Percentiles rank a stretch among this genome's conserved stretches.
Evolutionary conservation across 2,888 invertebrate species (phyloP).

Genomic region (Tupiocoris notatus): DNA sequence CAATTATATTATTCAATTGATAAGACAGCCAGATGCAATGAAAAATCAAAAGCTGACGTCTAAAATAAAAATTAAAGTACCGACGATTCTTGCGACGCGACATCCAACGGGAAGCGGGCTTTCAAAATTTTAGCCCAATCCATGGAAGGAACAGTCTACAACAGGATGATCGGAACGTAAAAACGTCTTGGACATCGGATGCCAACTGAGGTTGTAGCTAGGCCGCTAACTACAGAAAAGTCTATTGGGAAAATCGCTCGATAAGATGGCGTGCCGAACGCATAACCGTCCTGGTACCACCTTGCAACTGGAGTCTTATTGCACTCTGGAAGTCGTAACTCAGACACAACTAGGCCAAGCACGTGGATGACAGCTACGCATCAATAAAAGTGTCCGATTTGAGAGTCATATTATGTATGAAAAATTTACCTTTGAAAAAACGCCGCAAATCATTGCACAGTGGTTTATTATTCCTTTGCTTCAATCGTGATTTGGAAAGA

Average conservation of each 20-base stretch:
- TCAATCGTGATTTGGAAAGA: no score
- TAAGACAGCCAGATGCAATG: no score
- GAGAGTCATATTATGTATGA: no score
- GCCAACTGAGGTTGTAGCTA: neutral
- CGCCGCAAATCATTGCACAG: no score
- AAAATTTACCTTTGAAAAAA: no score
- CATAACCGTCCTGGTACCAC: conserved; percentile 23
- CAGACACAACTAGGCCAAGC: conserved; percentile 13
- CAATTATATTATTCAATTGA: no score
- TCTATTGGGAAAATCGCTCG: neutral
- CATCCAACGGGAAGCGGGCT: conserved; percentile 23
- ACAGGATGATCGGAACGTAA: neutral
- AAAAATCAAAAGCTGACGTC: no score
- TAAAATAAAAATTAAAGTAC: no score
- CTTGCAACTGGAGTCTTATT: conserved; percentile 22
- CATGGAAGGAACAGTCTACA: neutral
- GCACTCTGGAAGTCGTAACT: neutral
- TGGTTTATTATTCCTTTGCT: no score
- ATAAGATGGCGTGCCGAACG: conserved; percentile 18
- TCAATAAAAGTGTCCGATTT: no score
- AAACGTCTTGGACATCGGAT: neutral
- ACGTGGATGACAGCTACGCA: conserved; percentile 1
- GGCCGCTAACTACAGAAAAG: neutral
- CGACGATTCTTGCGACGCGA: conserved; percentile 19
- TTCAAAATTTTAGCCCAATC: conserved; percentile 26